A percentile compares a stretch with the other conserved stretches of the same genome.
Evolutionary conservation across 2,888 invertebrate species (phyloP).

Genomic region (Germaria angustata): DNA sequence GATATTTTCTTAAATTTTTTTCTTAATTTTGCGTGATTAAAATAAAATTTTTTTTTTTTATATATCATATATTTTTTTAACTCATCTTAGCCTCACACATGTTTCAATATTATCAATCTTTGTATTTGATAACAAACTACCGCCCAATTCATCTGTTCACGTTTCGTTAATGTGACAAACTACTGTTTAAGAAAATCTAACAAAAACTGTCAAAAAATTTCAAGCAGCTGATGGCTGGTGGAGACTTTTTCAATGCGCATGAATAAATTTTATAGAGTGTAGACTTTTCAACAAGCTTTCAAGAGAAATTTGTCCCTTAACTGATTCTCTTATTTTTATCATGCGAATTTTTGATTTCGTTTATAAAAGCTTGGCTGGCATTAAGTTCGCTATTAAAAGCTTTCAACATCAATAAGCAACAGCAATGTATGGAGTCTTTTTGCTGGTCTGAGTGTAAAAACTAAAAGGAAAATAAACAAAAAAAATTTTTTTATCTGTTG

Average conservation of each 20-base stretch:
- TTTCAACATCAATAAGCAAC: background rate
- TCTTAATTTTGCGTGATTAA: background rate
- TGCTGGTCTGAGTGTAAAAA: background rate
- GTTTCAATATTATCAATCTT: background rate
- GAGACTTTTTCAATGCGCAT: constrained; percentile 49
- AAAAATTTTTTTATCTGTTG: constrained; percentile 55
- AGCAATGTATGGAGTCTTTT: background rate
- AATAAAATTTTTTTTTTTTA: background rate
- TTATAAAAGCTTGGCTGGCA: background rate
- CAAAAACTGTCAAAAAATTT: constrained; percentile 23
- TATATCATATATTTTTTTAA: constrained; percentile 5
- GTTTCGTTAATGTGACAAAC: constrained; percentile 61
- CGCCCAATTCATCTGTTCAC: constrained; percentile 59
- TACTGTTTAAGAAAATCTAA: constrained; percentile 10
- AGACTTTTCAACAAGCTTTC: background rate
- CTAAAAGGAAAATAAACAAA: background rate
- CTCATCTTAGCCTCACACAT: constrained; percentile 41
- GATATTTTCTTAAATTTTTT: background rate
- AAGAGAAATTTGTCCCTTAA: background rate
- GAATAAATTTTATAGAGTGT: background rate
- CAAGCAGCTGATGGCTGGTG: constrained; percentile 54
- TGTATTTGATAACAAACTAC: background rate
- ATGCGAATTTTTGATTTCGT: background rate
- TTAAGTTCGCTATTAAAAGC: background rate
- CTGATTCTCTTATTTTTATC: background rate